Evolutionary conservation across 1,140 invertebrate genomes (phyloP), one percentile per base, ranked within the genome.

Genomic region (Cotesia chilonis): DNA sequence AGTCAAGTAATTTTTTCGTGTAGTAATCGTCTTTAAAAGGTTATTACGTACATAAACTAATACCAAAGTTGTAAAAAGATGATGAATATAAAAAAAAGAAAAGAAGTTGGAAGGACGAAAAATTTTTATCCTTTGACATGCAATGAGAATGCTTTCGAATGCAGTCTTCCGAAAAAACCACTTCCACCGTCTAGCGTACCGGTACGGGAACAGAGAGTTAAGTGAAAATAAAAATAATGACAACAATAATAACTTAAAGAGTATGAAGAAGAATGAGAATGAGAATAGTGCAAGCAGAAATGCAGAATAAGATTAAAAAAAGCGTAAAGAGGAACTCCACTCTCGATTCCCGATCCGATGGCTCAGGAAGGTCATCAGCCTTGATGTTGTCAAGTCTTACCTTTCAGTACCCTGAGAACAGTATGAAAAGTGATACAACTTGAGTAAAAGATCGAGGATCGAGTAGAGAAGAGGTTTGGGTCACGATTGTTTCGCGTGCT

Each of bases 381-480:
- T 61, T 36, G 28, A 47, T 47, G 66, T 55, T 35, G 65, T n/a
- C 52, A 36, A 28, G 20, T 28, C 52, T 76, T 74, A 80, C 73
- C 68, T 71, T 75, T 66, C 37, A 76, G 55, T 69, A 70, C 68
- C 70, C 75, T 83, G 84, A 83, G 83, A 84, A 84, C 80, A 73
- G 70, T 75, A 75, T 74, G 82, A 79, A 83, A 84, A 77, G 59
- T 73, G 82, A 82, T 81, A 78, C 77, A 73, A 28, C 28, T 28
- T 28, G 3, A 28, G 28, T 28, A 28, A 28, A 28, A 74, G 75
- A 75, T 74, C 68, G 71, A 55, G 54, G 12, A 55, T 55, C 12
- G 57, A 61, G 28, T 28, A 28, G 28, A 28, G 28, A 28, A 2
- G 28, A 28, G 70, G 70, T 72, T 72, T 66, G 47, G 55, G 64